phyloP scores from a whole-genome alignment of 2,888 invertebrate genomes.

The Heliconius ethilla region DNA sequence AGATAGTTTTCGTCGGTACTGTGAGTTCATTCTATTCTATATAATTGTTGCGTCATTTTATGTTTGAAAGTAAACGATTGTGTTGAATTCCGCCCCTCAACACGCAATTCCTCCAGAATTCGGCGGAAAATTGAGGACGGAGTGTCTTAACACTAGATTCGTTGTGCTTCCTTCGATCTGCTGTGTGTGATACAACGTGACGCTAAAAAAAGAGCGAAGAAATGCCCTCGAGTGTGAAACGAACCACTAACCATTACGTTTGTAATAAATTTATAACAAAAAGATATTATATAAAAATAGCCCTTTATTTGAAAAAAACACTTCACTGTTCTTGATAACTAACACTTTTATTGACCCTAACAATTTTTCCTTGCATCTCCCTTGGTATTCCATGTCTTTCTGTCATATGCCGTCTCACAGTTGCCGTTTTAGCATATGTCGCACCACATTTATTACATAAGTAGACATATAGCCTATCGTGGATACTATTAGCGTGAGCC shows the following conservation, averaged over 20 bases:
- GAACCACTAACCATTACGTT: neutral
- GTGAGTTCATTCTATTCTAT: no score
- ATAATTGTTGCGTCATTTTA: no score
- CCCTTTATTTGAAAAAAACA: constrained; percentile 1
- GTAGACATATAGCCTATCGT: constrained; percentile 66
- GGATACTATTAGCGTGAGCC: constrained; percentile 67
- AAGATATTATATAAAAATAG: neutral
- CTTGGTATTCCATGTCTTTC: constrained; percentile 68
- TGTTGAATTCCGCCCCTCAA: no score
- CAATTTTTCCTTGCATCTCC: constrained; percentile 68
- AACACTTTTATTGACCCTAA: constrained; percentile 55
- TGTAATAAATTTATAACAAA: neutral
- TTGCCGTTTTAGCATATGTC: constrained; percentile 64
- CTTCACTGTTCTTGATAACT: constrained; percentile 43
- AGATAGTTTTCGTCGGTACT: no score
- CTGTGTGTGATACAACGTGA: no score
- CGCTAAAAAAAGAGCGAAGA: neutral
- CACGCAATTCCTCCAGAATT: no score
- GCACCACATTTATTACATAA: constrained; percentile 64
- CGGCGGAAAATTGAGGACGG: no score
- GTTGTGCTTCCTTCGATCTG: no score
- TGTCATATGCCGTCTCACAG: constrained; percentile 66
- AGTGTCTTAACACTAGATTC: no score
- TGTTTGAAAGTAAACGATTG: no score
- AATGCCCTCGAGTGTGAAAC: neutral